Evolutionary conservation across 2,797 vertebrate genomes (phyloP).

Genomic region (Microhierax caerulescens): DNA sequence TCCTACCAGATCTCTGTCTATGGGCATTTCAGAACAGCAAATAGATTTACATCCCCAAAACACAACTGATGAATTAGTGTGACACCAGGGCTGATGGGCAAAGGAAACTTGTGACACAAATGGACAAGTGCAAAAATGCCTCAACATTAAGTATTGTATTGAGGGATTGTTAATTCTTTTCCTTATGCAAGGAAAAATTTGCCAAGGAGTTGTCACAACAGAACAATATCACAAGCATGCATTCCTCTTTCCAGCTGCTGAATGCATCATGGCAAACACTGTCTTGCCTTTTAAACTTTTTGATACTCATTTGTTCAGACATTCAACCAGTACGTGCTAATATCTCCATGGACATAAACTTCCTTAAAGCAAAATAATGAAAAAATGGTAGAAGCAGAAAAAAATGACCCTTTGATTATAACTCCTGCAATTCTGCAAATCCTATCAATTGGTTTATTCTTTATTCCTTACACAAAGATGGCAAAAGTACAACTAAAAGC

Average conservation of each 20-base stretch:
- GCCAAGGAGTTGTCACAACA: background rate
- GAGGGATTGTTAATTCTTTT: background rate
- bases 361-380: background rate
- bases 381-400: background rate
- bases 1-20: background rate
- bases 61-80: background rate
- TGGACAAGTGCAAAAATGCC: background rate
- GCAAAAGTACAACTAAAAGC: background rate
- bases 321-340: background rate
- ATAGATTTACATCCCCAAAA: slow-evolving; percentile 46
- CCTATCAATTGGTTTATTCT: background rate
- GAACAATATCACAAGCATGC: background rate
- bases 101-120: background rate
- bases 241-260: background rate
- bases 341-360: background rate
- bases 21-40: slow-evolving; percentile 17
- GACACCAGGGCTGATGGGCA: background rate
- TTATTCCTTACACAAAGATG: background rate
- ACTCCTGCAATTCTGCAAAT: background rate
- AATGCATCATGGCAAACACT: background rate
- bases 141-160: fast-evolving
- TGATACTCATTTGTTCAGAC: background rate
- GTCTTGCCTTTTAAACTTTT: background rate
- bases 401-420: background rate
- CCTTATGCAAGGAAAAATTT: background rate